Evolutionary conservation across 2,797 vertebrate species (phyloP).

Genomic region (Macroramphosus scolopax): DNA sequence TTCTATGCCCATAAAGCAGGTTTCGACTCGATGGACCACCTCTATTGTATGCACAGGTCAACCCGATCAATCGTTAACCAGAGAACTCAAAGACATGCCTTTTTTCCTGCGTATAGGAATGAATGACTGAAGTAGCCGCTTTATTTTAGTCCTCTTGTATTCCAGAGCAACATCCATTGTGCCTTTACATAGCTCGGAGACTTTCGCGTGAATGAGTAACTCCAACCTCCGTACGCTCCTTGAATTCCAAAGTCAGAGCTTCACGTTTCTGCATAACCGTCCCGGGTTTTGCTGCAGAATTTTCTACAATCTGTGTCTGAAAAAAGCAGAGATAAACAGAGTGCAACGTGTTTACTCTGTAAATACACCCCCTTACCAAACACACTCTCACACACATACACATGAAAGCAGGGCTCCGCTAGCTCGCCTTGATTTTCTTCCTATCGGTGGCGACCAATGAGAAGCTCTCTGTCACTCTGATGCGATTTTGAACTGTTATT

Average conservation of each 20-base stretch:
- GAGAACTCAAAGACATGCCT: conserved; percentile 29
- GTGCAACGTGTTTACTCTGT: conserved; percentile 61
- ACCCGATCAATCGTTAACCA: conserved; percentile 65
- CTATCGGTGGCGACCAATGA: conserved; percentile 10
- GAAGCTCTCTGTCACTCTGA: conserved; percentile 22
- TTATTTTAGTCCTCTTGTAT: background rate
- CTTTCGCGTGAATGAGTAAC: background rate
- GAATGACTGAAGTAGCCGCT: conserved; percentile 5
- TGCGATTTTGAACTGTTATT: conserved; percentile 19
- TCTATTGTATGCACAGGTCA: conserved; percentile 30
- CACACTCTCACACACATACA: conserved; percentile 15
- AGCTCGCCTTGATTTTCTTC: conserved; percentile 10
- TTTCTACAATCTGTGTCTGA: conserved; percentile 44
- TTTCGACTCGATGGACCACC: conserved; percentile 20
- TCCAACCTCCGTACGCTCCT: background rate
- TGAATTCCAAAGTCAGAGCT: background rate
- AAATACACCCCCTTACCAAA: conserved; percentile 52
- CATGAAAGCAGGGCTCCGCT: conserved; percentile 24
- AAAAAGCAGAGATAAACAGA: conserved; percentile 53
- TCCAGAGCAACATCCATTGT: conserved; percentile 1
- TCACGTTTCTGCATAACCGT: conserved; percentile 12
- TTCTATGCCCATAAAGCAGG: conserved; percentile 13
- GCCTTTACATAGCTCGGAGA: background rate
- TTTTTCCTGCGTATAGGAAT: conserved; percentile 23
- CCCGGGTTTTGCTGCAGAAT: conserved; percentile 22